These are phyloP conservation scores for Prenolepis imparis DNA, from an alignment of 2,888 invertebrate species.

Conservation along the genomic window DNA sequence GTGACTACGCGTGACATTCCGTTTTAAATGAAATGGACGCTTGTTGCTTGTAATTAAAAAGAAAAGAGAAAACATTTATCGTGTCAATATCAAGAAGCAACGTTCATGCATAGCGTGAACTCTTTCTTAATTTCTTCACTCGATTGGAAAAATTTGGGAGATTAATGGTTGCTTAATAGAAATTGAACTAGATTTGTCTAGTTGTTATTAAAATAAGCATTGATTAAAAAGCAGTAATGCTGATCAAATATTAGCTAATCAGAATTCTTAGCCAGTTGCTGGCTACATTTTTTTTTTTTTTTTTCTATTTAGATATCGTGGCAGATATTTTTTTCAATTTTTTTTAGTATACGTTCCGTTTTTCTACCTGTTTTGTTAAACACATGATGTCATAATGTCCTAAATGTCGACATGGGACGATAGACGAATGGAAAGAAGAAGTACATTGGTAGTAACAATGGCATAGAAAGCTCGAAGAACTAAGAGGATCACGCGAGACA, in stretches of 20 bases:
- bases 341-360: background rate
- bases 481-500: slow-evolving; percentile 22
- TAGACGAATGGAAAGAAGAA: background rate
- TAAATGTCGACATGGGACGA: background rate
- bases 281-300: background rate
- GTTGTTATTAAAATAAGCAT: background rate
- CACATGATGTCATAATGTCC: background rate
- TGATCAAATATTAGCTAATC: background rate
- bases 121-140: background rate
- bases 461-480: slow-evolving; percentile 1
- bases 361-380: background rate
- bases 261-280: background rate
- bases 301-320: background rate
- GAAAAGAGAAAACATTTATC: slow-evolving; percentile 20
- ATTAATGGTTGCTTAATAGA: no score
- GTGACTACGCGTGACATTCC: slow-evolving; percentile 47
- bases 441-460: slow-evolving; percentile 23
- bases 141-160: background rate
- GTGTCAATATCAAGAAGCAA: slow-evolving; percentile 5
- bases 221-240: background rate
- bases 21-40: slow-evolving; percentile 49
- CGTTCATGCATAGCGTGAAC: background rate
- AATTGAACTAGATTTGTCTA: background rate
- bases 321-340: no score
- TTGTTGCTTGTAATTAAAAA: slow-evolving; percentile 20